phyloP scores from a whole-genome alignment of 2,797 vertebrate genomes.

The Tympanoctomys barrerae region DNA sequence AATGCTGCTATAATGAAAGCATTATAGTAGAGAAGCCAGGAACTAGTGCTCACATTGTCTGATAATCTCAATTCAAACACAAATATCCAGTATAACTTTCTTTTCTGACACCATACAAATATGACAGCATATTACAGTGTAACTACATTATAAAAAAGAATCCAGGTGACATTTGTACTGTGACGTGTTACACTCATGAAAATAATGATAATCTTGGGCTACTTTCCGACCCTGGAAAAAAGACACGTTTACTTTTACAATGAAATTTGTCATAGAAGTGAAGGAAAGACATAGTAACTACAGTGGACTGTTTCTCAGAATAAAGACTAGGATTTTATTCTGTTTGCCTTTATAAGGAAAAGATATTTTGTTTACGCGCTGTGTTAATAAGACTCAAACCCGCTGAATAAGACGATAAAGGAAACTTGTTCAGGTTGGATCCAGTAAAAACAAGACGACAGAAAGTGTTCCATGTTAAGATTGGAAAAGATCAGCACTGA shows the following conservation, averaged over 20 bases:
- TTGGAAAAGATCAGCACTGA: constrained; percentile 71
- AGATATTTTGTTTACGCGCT: constrained; percentile 35
- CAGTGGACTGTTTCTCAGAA: constrained; percentile 23
- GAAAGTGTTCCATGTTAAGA: constrained; percentile 60
- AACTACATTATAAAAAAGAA: background rate
- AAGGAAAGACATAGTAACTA: background rate
- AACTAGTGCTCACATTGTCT: background rate
- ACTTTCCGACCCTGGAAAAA: background rate
- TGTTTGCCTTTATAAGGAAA: constrained; percentile 37
- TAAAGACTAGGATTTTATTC: constrained; percentile 28
- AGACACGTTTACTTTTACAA: background rate
- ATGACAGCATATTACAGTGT: background rate
- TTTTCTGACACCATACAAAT: constrained; percentile 32
- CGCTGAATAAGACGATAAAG: constrained; percentile 54
- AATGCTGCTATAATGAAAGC: background rate
- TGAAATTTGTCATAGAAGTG: background rate
- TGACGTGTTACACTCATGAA: background rate
- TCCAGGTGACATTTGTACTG: background rate
- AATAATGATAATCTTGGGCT: background rate
- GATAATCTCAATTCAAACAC: constrained; percentile 23
- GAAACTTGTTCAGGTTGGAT: constrained; percentile 51
- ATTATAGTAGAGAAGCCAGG: background rate
- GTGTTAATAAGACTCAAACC: constrained; percentile 36
- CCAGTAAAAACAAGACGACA: constrained; percentile 68
- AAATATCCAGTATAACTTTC: background rate